Evolutionary conservation across 2,113 vertebrate species (phyloP).

Genomic region (Sarotherodon lohbergeri): DNA sequence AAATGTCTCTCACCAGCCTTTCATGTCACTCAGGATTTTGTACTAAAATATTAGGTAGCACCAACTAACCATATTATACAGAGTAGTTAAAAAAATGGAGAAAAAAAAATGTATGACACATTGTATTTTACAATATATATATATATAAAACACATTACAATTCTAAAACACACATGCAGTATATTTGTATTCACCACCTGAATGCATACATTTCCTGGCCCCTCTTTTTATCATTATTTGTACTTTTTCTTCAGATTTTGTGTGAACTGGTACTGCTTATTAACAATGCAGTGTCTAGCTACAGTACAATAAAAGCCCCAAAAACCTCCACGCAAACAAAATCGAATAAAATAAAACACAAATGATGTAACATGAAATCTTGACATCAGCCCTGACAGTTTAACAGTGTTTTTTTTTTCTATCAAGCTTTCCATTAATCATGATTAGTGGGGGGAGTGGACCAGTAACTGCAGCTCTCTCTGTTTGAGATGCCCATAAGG

Average conservation of each 20-base stretch:
- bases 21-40: neutral
- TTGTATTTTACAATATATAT: neutral
- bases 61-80: slow-evolving; percentile 9
- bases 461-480: slow-evolving; percentile 22
- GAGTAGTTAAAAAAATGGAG: neutral
- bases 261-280: neutral
- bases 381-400: neutral
- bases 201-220: neutral
- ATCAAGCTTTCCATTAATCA: slow-evolving; percentile 38
- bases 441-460: slow-evolving; percentile 25
- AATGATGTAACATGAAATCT: slow-evolving; percentile 1
- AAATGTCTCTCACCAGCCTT: neutral
- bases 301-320: neutral
- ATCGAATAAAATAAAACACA: neutral
- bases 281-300: neutral
- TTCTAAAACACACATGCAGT: neutral
- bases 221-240: neutral
- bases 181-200: neutral
- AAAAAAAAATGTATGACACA: neutral
- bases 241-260: neutral
- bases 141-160: neutral
- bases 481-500: slow-evolving; percentile 31
- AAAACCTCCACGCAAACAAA: neutral
- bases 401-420: neutral
- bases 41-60: neutral